Conservation (phyloP, 2,888 invertebrate genomes). For the Leptopilina syphax region DNA sequence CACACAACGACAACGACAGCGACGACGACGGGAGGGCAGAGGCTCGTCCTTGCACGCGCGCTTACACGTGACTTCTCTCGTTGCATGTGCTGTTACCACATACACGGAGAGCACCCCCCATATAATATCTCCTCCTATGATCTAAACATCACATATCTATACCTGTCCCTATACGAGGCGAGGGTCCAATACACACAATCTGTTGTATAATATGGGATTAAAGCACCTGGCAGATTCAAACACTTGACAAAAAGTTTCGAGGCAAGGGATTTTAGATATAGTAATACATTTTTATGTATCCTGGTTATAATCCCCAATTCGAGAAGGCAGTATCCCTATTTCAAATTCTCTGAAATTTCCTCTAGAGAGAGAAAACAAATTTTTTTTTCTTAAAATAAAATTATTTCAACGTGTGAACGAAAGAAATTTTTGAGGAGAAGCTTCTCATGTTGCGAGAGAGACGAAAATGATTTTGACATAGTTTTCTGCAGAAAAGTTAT, state of each 20-base stretch:
- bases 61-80: background rate
- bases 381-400: no score
- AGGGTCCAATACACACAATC: background rate
- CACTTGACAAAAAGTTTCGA: background rate
- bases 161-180: background rate
- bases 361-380: no score
- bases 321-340: no score
- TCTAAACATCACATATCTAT: background rate
- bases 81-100: constrained; percentile 7
- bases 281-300: no score
- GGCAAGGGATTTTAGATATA: no score
- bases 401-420: no score
- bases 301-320: no score
- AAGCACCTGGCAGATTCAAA: background rate
- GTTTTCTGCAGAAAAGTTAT: no score
- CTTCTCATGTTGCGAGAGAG: background rate
- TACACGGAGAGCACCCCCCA: constrained; percentile 5
- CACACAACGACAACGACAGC: background rate
- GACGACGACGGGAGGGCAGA: background rate
- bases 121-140: constrained; percentile 1
- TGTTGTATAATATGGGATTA: background rate
- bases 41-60: constrained; percentile 30
- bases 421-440: no score
- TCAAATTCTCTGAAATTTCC: no score
- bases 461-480: background rate